phyloP scores from a whole-genome alignment of 2,113 vertebrate genomes.

The Labeo catla region DNA sequence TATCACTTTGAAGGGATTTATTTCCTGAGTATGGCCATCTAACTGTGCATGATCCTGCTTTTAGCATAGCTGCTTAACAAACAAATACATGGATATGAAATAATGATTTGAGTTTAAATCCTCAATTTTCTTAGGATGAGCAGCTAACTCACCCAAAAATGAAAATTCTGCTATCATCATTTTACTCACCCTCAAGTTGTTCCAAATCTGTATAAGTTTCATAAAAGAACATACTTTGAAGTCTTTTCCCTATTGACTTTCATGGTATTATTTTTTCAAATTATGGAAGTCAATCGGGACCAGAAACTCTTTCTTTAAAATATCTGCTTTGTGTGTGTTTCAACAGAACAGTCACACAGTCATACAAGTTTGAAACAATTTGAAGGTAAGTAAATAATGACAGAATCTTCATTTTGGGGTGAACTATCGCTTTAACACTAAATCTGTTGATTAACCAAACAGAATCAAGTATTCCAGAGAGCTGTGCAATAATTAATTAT shows the following conservation, averaged over 20 bases:
- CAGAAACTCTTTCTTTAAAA: no score
- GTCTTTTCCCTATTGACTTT: no score
- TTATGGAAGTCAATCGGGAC: no score
- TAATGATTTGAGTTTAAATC: not conserved
- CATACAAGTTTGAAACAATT: no score
- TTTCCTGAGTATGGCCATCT: not conserved
- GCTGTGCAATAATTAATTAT: not conserved
- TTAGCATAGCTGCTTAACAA: not conserved
- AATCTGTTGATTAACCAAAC: not conserved
- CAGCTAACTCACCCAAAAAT: not conserved
- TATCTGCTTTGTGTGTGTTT: no score
- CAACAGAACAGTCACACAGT: no score
- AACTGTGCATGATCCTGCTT: not conserved
- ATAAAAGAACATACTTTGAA: no score
- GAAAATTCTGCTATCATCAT: not conserved
- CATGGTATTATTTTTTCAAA: no score
- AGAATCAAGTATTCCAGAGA: not conserved
- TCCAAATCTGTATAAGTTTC: no score
- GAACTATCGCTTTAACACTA: not conserved
- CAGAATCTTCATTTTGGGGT: not conserved
- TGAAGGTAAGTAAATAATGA: not conserved
- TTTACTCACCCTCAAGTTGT: no score
- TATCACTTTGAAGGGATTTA: not conserved
- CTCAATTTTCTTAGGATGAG: not conserved
- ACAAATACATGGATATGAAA: not conserved